These are phyloP conservation scores for Tenthredo distinguenda DNA, from an alignment of 2,888 invertebrate species.

Conservation along the genomic window DNA sequence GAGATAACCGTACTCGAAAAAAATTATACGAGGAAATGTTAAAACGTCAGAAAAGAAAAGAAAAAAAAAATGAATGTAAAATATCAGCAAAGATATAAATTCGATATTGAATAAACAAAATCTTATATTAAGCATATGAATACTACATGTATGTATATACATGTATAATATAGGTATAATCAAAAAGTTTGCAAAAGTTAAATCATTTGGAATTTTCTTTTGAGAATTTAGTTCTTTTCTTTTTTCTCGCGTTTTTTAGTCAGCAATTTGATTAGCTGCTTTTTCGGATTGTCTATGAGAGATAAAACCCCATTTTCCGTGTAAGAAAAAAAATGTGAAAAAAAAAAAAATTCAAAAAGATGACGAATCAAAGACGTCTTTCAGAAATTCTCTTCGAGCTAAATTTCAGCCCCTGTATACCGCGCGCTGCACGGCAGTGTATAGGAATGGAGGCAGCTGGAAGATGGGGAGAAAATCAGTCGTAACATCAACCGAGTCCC, in stretches of 20 bases:
- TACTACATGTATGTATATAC: background rate
- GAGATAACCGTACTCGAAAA: background rate
- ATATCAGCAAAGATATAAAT: background rate
- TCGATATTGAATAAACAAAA: background rate
- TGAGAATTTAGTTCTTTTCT: background rate
- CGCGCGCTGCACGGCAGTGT: background rate
- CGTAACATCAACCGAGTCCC: conserved; percentile 17
- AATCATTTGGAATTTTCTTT: too few relatives aligned
- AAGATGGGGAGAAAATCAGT: conserved; percentile 27
- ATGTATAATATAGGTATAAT: background rate
- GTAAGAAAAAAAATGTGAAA: background rate
- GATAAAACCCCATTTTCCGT: too few relatives aligned
- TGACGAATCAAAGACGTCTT: background rate
- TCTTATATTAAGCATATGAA: background rate
- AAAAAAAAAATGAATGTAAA: background rate
- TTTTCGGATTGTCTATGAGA: too few relatives aligned
- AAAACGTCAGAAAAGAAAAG: background rate
- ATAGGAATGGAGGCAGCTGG: conserved; percentile 2
- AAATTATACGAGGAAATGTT: background rate
- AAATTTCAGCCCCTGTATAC: background rate
- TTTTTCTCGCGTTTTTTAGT: background rate
- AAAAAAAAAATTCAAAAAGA: background rate
- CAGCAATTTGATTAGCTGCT: background rate
- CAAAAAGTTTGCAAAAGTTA: too few relatives aligned
- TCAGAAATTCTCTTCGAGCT: background rate